Conservation (phyloP, 2,888 invertebrate genomes). For the Pherbina coryleti region DNA sequence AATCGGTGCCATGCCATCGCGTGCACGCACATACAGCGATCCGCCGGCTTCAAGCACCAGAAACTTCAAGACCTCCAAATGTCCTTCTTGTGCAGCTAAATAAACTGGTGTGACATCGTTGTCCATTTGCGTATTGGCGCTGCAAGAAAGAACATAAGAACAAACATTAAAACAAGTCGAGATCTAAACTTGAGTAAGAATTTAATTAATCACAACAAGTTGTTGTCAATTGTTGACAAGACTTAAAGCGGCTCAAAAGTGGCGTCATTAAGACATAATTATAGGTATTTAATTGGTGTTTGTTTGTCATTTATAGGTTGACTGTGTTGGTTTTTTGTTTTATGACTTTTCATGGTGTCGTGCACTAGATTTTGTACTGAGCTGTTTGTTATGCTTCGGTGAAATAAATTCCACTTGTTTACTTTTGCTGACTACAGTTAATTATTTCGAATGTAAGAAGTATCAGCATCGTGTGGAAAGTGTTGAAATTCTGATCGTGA, state of each 20-base stretch:
- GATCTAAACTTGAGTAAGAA: background rate
- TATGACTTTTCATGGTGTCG: background rate
- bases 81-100: slow-evolving; percentile 89
- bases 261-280: background rate
- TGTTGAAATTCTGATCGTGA: too few relatives aligned
- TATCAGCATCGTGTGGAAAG: background rate
- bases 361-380: background rate
- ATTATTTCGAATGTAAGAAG: background rate
- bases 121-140: slow-evolving; percentile 92
- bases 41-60: slow-evolving; percentile 87
- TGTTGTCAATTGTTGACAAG: background rate
- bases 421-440: too few relatives aligned
- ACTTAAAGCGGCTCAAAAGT: background rate
- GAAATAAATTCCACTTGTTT: too few relatives aligned
- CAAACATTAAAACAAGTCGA: background rate
- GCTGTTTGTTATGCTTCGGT: too few relatives aligned
- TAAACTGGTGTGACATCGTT: slow-evolving; percentile 92
- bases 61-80: slow-evolving; percentile 87
- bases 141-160: slow-evolving; percentile 66
- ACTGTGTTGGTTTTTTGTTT: background rate
- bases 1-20: slow-evolving; percentile 91
- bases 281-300: background rate
- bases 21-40: slow-evolving; percentile 83
- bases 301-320: background rate
- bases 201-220: background rate